Percentiles rank a stretch among this genome's conserved stretches.
Evolutionary conservation across 2,797 vertebrate species (phyloP).

Genomic region (Ateles fusciceps): DNA sequence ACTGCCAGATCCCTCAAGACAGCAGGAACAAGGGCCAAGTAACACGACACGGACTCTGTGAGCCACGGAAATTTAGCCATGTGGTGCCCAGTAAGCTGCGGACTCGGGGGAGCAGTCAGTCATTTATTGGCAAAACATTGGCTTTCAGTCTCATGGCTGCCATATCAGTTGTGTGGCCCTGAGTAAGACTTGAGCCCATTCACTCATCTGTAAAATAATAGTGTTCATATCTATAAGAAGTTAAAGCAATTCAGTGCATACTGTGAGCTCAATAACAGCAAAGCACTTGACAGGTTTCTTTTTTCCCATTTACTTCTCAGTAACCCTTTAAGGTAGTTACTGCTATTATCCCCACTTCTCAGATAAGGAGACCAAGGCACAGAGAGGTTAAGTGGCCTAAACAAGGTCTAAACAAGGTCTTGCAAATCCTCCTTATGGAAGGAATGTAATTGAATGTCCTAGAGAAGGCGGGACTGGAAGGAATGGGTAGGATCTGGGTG

Average conservation of each 20-base stretch:
- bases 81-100: neutral
- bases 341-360: neutral
- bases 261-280: too few relatives aligned
- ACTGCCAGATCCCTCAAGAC: neutral
- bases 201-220: neutral
- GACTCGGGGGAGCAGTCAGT: rapidly evolving
- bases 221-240: neutral
- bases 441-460: neutral
- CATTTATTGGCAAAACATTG: neutral
- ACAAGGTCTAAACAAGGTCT: too few relatives aligned
- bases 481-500: too few relatives aligned
- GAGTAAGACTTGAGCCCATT: neutral
- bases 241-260: too few relatives aligned
- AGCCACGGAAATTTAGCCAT: neutral
- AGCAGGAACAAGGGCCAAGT: neutral
- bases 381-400: neutral
- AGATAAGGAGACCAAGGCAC: neutral
- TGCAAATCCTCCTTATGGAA: neutral
- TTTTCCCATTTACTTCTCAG: neutral
- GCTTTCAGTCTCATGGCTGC: neutral
- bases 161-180: neutral
- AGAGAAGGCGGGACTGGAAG: neutral
- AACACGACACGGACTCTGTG: neutral
- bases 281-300: neutral
- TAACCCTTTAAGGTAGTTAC: neutral